Evolutionary conservation across 1,140 invertebrate genomes (phyloP).

Genomic region (Diprion similis): DNA sequence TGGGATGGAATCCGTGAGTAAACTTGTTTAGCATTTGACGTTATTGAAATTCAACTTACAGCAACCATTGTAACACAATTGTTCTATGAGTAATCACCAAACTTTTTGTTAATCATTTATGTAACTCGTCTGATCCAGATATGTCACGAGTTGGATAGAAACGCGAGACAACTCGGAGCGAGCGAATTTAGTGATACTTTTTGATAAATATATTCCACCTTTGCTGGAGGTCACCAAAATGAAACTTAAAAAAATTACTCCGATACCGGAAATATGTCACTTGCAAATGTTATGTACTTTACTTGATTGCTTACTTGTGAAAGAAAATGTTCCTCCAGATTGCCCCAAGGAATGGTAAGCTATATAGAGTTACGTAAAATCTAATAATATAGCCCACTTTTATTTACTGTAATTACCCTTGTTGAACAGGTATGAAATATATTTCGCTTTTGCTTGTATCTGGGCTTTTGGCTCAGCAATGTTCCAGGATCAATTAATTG

Average conservation of each 20-base stretch:
- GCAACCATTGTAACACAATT: neutral
- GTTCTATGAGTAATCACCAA: neutral
- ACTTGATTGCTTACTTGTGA: slow-evolving; percentile 85
- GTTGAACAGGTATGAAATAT: slow-evolving; percentile 79
- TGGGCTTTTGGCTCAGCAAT: slow-evolving; percentile 94
- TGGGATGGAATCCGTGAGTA: slow-evolving; percentile 96
- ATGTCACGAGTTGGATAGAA: slow-evolving; percentile 92
- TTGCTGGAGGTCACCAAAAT: slow-evolving; percentile 78
- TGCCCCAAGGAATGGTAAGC: slow-evolving; percentile 85
- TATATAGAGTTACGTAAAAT: neutral
- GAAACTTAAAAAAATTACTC: slow-evolving; percentile 91
- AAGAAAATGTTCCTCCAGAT: slow-evolving; percentile 81
- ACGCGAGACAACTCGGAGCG: slow-evolving; percentile 76
- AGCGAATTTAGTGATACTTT: slow-evolving; percentile 84
- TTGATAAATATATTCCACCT: slow-evolving; percentile 94
- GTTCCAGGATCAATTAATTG: slow-evolving; percentile 87
- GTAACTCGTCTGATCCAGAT: slow-evolving; percentile 59
- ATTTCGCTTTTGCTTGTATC: slow-evolving; percentile 90
- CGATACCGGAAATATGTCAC: slow-evolving; percentile 89
- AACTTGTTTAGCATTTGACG: neutral
- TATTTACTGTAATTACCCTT: slow-evolving; percentile 14
- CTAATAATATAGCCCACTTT: neutral
- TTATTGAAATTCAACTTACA: no score
- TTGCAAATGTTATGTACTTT: slow-evolving; percentile 90
- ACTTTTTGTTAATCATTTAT: neutral